Conservation (phyloP, 2,797 vertebrate species). For the Phylloscopus collybita region DNA sequence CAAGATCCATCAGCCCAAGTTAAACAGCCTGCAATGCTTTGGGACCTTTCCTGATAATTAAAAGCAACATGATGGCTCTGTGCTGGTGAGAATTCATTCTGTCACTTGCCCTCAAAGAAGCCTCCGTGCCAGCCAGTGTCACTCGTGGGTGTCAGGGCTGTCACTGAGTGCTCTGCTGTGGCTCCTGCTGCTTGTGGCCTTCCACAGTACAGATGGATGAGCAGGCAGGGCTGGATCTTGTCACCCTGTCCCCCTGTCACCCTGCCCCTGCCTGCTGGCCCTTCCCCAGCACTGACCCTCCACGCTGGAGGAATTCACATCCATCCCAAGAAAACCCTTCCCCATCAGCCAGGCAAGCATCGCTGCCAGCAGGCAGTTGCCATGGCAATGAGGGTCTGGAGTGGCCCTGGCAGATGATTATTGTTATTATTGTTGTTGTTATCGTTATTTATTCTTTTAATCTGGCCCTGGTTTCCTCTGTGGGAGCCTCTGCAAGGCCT, state of each 20-base stretch:
- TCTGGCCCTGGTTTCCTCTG: neutral
- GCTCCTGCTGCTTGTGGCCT: neutral
- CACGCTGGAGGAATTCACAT: neutral
- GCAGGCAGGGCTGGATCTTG: neutral
- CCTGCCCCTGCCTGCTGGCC: neutral
- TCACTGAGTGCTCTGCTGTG: neutral
- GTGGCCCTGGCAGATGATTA: neutral
- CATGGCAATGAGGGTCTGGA: neutral
- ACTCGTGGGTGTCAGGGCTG: neutral
- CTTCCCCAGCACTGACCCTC: fast-evolving
- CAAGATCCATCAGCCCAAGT: neutral
- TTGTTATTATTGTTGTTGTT: neutral
- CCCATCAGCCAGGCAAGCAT: neutral
- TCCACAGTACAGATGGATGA: fast-evolving
- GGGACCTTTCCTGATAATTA: conserved; percentile 25
- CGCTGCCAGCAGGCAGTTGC: neutral
- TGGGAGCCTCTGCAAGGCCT: neutral
- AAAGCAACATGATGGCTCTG: neutral
- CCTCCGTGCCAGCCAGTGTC: neutral
- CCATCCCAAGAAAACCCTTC: neutral
- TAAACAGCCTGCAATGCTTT: neutral
- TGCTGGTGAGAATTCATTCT: conserved; percentile 42
- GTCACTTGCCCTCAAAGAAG: neutral
- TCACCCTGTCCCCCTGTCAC: neutral
- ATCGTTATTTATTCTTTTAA: conserved; percentile 35